Conservation (phyloP, 2,888 invertebrate genomes). For the Agrochola circellaris region DNA sequence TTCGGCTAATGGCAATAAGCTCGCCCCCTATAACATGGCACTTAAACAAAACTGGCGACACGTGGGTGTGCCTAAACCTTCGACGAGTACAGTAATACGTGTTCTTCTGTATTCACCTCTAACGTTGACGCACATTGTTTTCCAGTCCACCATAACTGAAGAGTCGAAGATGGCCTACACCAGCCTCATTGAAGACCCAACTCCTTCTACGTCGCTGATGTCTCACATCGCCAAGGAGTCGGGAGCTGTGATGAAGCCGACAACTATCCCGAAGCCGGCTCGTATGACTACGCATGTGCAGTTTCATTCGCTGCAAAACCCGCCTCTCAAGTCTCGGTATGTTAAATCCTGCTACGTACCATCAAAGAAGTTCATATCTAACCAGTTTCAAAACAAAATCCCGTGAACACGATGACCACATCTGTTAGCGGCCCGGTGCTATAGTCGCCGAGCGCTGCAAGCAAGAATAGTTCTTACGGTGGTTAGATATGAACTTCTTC, state of each 20-base stretch:
- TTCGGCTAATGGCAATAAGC: too few relatives aligned
- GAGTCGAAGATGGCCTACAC: conserved; percentile 98
- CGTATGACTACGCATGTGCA: conserved; percentile 56
- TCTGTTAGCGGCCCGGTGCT: too few relatives aligned
- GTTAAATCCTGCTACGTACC: too few relatives aligned
- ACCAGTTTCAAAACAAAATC: too few relatives aligned
- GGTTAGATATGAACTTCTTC: too few relatives aligned
- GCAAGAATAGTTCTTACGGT: too few relatives aligned
- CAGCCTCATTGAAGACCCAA: conserved; percentile 95
- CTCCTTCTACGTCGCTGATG: conserved; percentile 76
- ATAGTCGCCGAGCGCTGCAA: too few relatives aligned
- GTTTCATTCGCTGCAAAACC: conserved; percentile 77
- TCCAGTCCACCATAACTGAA: conserved; percentile 95
- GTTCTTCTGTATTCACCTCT: conserved; percentile 63
- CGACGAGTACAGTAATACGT: neutral
- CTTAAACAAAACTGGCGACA: neutral
- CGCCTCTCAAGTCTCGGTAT: conserved; percentile 64
- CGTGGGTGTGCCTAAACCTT: neutral
- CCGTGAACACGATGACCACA: too few relatives aligned
- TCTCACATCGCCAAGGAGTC: conserved; percentile 72
- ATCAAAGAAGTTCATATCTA: too few relatives aligned
- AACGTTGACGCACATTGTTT: neutral
- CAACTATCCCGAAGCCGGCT: conserved; percentile 67
- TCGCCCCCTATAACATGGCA: neutral
- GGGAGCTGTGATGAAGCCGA: conserved; percentile 55